Conservation (phyloP, 1,140 invertebrate genomes). For the Megalonaias nervosa region DNA sequence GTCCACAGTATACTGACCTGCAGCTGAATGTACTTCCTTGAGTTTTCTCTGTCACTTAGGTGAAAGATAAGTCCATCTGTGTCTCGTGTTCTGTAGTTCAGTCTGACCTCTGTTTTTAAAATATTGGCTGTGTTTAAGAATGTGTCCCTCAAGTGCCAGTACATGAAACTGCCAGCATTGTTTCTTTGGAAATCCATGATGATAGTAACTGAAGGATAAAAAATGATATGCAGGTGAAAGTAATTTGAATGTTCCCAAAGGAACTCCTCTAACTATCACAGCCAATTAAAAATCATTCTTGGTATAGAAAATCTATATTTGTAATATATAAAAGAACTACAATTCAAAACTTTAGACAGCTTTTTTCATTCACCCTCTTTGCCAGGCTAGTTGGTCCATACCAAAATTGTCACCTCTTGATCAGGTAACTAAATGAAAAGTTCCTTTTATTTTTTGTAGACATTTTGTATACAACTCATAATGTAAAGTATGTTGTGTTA, state of each 20-base stretch:
- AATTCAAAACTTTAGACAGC: no score
- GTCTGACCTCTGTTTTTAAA: conserved; percentile 77
- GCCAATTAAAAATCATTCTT: no score
- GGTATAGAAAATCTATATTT: no score
- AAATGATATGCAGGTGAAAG: neutral
- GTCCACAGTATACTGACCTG: conserved; percentile 76
- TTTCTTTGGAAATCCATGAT: conserved; percentile 85
- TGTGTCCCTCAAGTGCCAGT: conserved; percentile 86
- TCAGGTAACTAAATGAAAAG: no score
- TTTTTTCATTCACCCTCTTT: no score
- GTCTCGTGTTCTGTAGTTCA: conserved; percentile 85
- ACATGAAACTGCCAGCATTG: conserved; percentile 85
- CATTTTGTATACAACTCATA: no score
- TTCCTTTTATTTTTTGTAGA: no score
- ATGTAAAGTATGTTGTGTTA: no score
- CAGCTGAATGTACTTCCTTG: conserved; percentile 88
- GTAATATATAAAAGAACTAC: no score
- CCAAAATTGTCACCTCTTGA: no score
- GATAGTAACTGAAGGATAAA: conserved; percentile 73
- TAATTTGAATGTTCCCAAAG: neutral
- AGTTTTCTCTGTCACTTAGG: conserved; percentile 30
- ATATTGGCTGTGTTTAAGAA: conserved; percentile 73
- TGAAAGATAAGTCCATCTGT: conserved; percentile 78
- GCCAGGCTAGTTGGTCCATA: no score
- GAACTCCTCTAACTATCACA: no score